Evolutionary conservation across 2,797 vertebrate genomes (phyloP), one percentile per base, ranked within the genome.

Genomic region (Alauda arvensis): DNA sequence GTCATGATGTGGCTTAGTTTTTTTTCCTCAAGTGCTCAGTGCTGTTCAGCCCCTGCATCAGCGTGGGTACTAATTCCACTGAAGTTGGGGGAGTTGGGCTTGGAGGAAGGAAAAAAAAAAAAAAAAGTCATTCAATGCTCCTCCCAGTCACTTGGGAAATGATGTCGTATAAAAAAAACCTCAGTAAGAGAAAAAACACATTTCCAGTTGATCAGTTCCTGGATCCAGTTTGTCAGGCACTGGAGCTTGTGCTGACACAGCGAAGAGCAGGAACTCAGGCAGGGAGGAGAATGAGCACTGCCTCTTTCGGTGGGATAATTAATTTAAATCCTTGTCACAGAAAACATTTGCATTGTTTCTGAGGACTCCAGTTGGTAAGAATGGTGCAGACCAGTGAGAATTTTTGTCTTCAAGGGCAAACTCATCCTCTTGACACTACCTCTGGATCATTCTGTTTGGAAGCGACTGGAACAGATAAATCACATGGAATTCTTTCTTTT

Each of bases 221-320:
- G 26, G 71, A 88, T 90, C 57, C 76, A 24, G 68, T 77, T 39
- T 49, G 83, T 88, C 43, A 57, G 87, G 72, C 69, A 55, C 12
- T 3, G 20, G 83, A 45, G 67, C 52, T 78, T 56, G 71, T 79
- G 90, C 93, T 92, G 91, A 93, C 46, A 19, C 83, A 93, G 88
- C 21, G 0, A 39, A 76, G 85, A 76, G 85, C 70, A 12, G 85
- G 70, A 81, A 4, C 72, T 51, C 33, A 14, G 52, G 49, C 67
- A 62, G 59, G 67, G 85, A 76, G 83, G 59, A 77, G 76, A 43
- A 19, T 10, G 21, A 59, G 83, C 37, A 16, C 52, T 72, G 87
- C 71, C 63, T 51, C 45, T 72, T 48, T 71, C 0, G 16, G 33
- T 56, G 52, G 31, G 55, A 59, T 51, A 29, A 8, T 15, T 78